Percentiles rank a stretch among this genome's conserved stretches.
phyloP scores from a whole-genome alignment of 1,140 invertebrate genomes.

The Zaprionus taronus region DNA sequence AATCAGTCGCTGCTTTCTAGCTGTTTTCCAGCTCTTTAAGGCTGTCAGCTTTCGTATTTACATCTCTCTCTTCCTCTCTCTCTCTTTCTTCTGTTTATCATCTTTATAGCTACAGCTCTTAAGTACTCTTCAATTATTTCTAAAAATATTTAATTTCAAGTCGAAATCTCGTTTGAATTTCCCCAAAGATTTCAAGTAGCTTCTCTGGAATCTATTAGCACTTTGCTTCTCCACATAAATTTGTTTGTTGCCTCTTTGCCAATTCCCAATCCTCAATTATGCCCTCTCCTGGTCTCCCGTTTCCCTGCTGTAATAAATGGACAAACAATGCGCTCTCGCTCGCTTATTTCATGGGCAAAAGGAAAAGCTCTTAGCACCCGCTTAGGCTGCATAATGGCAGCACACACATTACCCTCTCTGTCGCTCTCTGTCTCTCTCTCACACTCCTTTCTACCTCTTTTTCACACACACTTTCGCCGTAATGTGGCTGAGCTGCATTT shows the following conservation, averaged over 20 bases:
- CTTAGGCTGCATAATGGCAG: constrained; percentile 53
- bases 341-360: constrained; percentile 51
- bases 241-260: not conserved
- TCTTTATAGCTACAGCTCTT: not conserved
- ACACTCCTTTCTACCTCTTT: constrained; percentile 38
- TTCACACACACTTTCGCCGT: constrained; percentile 49
- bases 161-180: not conserved
- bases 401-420: constrained; percentile 16
- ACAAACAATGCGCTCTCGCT: constrained; percentile 58
- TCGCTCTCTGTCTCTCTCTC: constrained; percentile 19
- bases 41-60: not conserved
- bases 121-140: not conserved
- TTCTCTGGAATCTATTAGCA: constrained; percentile 21
- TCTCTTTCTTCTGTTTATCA: not conserved
- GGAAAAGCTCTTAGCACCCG: constrained; percentile 70
- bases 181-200: not conserved
- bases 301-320: constrained; percentile 33
- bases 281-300: not conserved
- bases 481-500: constrained; percentile 56
- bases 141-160: not conserved
- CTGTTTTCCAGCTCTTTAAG: constrained; percentile 7
- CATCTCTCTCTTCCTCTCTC: not conserved
- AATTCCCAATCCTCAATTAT: constrained; percentile 15
- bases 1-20: not conserved
- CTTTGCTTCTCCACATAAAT: constrained; percentile 11